Base-by-base conservation (phyloP, 2,888 invertebrate genomes). In the Myopa tessellatipennis region DNA sequence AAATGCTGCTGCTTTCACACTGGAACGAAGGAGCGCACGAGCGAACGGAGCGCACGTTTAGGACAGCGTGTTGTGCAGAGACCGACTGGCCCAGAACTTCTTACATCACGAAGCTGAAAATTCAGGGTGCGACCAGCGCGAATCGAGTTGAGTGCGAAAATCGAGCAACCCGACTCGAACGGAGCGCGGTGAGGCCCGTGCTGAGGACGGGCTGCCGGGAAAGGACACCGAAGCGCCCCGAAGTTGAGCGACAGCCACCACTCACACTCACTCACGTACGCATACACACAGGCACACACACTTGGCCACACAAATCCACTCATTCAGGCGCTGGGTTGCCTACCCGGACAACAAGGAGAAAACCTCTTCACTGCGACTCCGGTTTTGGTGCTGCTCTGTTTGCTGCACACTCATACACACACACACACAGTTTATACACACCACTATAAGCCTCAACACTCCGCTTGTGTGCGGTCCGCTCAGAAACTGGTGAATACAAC, bases 61-160 rank as follows among this genome's bases (percentile, higher is more conserved):
- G 84, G 83, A 83, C 82, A 85, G 85, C 85, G 85, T 85, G 82
- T 69, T 85, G 85, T 84, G 84, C 83, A 84, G 83, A 85, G 87
- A 86, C 85, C 87, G 87, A 87, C 87, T 87, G 87, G 85, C 87
- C 85, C 83, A 84, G 85, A 84, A 85, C 86, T 88, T 87, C 86
- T 88, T 87, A 85, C 87, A 88, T 87, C 87, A 87, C 87, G 85
- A 87, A 83, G 83, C 72, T 79, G 74, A 84, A 85, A 86, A 84
- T 87, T 88, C 87, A 84, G 88, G 88, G 88, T 87, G 86, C 86
- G 83, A 85, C 86, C 85, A 83, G 79, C 77, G 40, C 75, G 68
- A 60, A 4, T 45, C 79, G 70, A 78, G 79, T 79, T 77, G 65
- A 74, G 79, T 79, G 74, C 76, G 71, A 77, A 76, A 73, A 50